A percentile compares a stretch with the other conserved stretches of the same genome.
phyloP scores from a whole-genome alignment of 2,888 invertebrate species.

The Calliscelio sp. region DNA sequence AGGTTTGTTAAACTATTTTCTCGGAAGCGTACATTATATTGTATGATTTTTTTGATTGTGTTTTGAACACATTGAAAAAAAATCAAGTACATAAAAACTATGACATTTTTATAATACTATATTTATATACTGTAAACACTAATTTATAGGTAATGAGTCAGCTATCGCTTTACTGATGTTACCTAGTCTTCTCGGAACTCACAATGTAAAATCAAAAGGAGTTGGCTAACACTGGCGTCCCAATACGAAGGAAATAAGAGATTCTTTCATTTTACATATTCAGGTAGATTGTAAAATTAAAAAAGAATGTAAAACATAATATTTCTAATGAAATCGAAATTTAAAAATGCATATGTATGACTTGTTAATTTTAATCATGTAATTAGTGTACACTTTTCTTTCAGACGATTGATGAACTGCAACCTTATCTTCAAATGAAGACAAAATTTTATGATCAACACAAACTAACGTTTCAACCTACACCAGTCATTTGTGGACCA shows the following conservation, averaged over 20 bases:
- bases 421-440: neutral
- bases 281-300: conserved; percentile 11
- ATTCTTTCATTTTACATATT: conserved; percentile 33
- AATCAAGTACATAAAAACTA: too few relatives aligned
- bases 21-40: neutral
- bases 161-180: conserved; percentile 16
- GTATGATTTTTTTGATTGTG: neutral
- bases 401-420: conserved; percentile 6
- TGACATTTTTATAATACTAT: too few relatives aligned
- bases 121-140: too few relatives aligned
- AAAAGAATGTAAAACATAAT: too few relatives aligned
- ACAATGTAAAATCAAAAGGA: conserved; percentile 29
- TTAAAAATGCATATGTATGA: neutral
- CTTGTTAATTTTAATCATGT: too few relatives aligned
- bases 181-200: conserved; percentile 35
- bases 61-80: too few relatives aligned
- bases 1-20: too few relatives aligned
- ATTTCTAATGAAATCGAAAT: neutral
- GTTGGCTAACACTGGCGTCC: conserved; percentile 44
- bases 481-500: neutral
- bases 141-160: neutral
- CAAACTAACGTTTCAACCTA: conserved; percentile 20
- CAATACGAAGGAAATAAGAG: conserved; percentile 23
- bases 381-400: too few relatives aligned
- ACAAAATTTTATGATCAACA: conserved; percentile 3